Evolutionary conservation across 2,113 vertebrate genomes (phyloP).

Genomic region (Myotis brandtii): DNA sequence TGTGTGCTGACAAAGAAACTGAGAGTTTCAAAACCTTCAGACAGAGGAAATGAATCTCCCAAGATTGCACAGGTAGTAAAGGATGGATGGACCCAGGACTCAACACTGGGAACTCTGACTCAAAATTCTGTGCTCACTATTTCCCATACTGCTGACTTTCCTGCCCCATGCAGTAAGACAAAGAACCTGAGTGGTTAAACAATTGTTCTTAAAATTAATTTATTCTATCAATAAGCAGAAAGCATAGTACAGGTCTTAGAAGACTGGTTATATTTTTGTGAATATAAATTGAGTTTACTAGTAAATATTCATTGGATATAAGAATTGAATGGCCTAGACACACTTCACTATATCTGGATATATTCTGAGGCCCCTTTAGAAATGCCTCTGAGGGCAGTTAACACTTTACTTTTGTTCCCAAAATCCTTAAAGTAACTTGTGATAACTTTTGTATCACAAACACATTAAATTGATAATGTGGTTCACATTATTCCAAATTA

Average conservation of each 20-base stretch:
- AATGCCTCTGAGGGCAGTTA: background rate
- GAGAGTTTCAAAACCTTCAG: background rate
- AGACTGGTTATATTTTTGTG: background rate
- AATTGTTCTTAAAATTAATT: background rate
- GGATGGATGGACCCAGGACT: background rate
- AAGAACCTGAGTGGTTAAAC: background rate
- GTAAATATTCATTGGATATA: background rate
- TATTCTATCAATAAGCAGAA: background rate
- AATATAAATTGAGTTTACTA: background rate
- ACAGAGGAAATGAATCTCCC: background rate
- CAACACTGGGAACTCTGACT: background rate
- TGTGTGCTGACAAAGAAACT: background rate
- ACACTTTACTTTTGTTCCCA: background rate
- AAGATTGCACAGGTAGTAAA: background rate
- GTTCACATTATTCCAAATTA: slow-evolving; percentile 11
- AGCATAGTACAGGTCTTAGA: background rate
- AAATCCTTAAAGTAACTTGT: slow-evolving; percentile 7
- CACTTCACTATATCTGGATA: background rate
- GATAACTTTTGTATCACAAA: background rate
- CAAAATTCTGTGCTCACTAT: background rate
- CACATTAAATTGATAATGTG: background rate
- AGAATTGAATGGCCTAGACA: background rate
- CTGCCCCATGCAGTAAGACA: background rate
- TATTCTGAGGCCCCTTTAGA: background rate
- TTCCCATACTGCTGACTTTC: background rate